Percentiles rank a stretch among this genome's conserved stretches.
phyloP scores from a whole-genome alignment of 2,888 invertebrate species.

The Marronus borbonicus region DNA sequence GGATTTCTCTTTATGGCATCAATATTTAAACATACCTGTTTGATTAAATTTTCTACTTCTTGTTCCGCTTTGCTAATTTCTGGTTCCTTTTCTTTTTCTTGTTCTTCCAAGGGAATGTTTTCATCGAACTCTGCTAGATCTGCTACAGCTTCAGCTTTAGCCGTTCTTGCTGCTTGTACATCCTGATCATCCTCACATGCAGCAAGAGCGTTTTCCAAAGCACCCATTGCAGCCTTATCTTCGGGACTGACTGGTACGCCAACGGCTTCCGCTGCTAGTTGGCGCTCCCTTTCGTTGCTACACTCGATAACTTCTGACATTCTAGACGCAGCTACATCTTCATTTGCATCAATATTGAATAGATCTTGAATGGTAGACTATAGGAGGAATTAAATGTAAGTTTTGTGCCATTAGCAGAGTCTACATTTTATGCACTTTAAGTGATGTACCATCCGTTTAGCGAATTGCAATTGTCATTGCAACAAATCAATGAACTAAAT shows the following conservation, averaged over 20 bases:
- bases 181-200: slow-evolving; percentile 97
- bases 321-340: slow-evolving; percentile 74
- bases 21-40: slow-evolving; percentile 73
- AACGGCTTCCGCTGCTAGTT: slow-evolving; percentile 57
- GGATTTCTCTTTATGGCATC: too few relatives aligned
- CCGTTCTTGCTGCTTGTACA: slow-evolving; percentile 90
- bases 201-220: slow-evolving; percentile 87
- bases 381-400: background rate
- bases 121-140: slow-evolving; percentile 97
- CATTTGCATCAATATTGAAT: slow-evolving; percentile 83
- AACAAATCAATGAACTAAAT: too few relatives aligned
- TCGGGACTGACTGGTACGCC: slow-evolving; percentile 64
- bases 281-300: slow-evolving; percentile 68
- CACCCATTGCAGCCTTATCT: slow-evolving; percentile 77
- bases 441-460: too few relatives aligned
- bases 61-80: slow-evolving; percentile 82
- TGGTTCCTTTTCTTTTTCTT: slow-evolving; percentile 71
- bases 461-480: too few relatives aligned
- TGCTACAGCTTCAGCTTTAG: slow-evolving; percentile 90
- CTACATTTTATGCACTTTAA: too few relatives aligned
- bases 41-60: slow-evolving; percentile 80
- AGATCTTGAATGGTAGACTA: slow-evolving; percentile 93
- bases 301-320: slow-evolving; percentile 75
- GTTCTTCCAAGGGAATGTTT: slow-evolving; percentile 89
- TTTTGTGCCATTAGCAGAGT: background rate